A percentile compares a stretch with the other conserved stretches of the same genome.
Evolutionary conservation across 1,140 invertebrate species (phyloP).

Genomic region (Dendrolimus kikuchii): DNA sequence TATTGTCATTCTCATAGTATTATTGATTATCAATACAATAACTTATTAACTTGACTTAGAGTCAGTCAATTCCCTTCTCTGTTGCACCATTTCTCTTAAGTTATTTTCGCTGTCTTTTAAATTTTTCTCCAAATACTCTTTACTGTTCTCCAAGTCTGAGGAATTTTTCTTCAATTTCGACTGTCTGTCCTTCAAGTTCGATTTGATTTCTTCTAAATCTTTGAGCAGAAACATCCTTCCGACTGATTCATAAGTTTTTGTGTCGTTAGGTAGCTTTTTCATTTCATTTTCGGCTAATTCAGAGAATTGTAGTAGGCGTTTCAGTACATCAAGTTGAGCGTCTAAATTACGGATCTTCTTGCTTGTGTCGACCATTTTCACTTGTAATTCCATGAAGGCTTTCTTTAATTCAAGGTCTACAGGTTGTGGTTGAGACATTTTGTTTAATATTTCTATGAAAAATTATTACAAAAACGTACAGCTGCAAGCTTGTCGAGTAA

Average conservation of each 20-base stretch:
- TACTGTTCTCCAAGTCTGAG: conserved; percentile 81
- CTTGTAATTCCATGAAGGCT: conserved; percentile 88
- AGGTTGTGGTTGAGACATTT: conserved; percentile 24
- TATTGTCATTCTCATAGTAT: too few relatives aligned
- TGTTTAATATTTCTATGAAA: too few relatives aligned
- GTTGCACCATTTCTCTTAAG: conserved; percentile 87
- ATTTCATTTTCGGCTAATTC: conserved; percentile 79
- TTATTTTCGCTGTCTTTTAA: conserved; percentile 90
- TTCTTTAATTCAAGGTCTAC: conserved; percentile 76
- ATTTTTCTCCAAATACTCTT: conserved; percentile 82
- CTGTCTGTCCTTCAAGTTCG: conserved; percentile 77
- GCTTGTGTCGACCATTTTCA: conserved; percentile 85
- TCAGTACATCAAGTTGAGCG: conserved; percentile 83
- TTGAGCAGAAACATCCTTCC: conserved; percentile 89
- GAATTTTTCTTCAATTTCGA: conserved; percentile 79
- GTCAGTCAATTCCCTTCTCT: conserved; percentile 72
- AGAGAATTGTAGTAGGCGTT: conserved; percentile 78
- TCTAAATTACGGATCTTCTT: conserved; percentile 87
- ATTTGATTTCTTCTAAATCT: conserved; percentile 77
- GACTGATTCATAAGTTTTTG: conserved; percentile 84
- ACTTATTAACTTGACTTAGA: conserved; percentile 19
- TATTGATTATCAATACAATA: too few relatives aligned
- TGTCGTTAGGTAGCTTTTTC: conserved; percentile 71
- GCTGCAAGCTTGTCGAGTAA: too few relatives aligned
- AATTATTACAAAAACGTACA: too few relatives aligned